phyloP scores from a whole-genome alignment of 1,140 invertebrate genomes.

The Aphaenogaster floridana region DNA sequence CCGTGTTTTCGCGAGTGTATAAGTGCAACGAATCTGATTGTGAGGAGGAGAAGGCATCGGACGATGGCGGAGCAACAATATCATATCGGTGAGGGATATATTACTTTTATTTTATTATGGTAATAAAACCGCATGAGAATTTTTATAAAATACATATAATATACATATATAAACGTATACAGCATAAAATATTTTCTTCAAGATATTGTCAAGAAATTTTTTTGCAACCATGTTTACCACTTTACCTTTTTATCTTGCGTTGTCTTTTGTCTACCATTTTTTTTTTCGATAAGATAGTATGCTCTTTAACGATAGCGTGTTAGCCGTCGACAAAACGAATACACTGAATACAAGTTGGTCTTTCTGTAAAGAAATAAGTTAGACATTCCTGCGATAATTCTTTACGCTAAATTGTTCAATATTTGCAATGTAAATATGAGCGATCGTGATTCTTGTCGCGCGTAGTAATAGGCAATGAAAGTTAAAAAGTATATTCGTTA shows the following conservation, averaged over 20 bases:
- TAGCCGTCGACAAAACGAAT: neutral
- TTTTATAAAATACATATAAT: neutral
- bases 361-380: neutral
- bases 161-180: neutral
- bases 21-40: neutral
- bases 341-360: conserved; percentile 19
- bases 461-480: too few relatives aligned
- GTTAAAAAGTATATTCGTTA: too few relatives aligned
- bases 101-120: neutral
- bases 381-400: neutral
- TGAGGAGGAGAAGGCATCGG: neutral
- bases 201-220: neutral
- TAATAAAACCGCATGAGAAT: neutral
- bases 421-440: conserved; percentile 27
- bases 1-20: neutral
- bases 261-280: neutral
- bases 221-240: neutral
- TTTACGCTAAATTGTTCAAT: neutral
- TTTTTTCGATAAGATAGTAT: neutral
- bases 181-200: neutral
- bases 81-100: neutral
- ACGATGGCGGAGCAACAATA: neutral
- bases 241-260: neutral
- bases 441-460: neutral
- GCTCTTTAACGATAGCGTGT: neutral